Evolutionary conservation across 2,113 vertebrate genomes (phyloP).

Genomic region (Melanerpes formicivorus): DNA sequence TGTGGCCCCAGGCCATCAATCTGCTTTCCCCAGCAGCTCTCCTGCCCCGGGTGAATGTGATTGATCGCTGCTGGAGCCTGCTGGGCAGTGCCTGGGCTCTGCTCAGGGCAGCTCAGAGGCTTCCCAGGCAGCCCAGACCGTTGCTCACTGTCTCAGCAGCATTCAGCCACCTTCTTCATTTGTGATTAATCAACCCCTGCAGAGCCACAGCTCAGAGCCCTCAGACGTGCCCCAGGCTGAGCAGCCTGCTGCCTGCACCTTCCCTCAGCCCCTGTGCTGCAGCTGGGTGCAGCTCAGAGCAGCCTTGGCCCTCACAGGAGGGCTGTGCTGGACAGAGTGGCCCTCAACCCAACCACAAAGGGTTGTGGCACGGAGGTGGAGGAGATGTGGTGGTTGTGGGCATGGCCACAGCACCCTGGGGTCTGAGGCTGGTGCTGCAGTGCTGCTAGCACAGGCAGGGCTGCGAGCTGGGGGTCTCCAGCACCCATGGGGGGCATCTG

Average conservation of each 20-base stretch:
- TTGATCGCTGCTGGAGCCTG: not conserved
- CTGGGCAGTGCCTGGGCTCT: not conserved
- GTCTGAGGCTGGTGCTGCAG: not conserved
- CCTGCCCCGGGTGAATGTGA: conserved; percentile 41
- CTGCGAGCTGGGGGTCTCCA: not conserved
- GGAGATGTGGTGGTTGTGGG: not conserved
- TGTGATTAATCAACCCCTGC: not conserved
- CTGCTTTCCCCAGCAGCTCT: not conserved
- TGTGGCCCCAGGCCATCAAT: not conserved
- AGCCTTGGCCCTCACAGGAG: not conserved
- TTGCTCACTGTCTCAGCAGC: not conserved
- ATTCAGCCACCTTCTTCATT: not conserved
- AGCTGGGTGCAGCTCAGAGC: accelerated
- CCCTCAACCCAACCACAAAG: accelerated
- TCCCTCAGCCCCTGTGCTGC: not conserved
- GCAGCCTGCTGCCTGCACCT: not conserved
- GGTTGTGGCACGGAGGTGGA: not conserved
- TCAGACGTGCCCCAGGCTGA: not conserved
- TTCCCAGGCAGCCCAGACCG: not conserved
- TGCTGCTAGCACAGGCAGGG: not conserved
- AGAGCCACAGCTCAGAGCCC: not conserved
- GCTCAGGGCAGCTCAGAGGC: not conserved
- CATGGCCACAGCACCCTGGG: accelerated
- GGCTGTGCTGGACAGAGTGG: not conserved
- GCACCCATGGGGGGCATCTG: not conserved